Conservation (phyloP, 2,113 vertebrate species). For the Sardina pilchardus region DNA sequence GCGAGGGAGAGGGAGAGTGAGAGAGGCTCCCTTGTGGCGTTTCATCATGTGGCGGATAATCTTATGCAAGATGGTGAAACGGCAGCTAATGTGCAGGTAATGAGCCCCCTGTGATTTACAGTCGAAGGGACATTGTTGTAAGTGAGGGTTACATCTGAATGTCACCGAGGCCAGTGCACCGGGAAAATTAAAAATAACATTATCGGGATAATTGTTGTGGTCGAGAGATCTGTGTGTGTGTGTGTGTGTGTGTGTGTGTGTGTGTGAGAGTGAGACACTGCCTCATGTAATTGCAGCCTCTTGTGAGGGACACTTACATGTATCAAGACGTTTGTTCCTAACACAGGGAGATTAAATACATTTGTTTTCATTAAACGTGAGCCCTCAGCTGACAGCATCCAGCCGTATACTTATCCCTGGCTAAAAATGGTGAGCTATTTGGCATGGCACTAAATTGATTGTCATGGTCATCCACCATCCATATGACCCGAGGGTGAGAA, state of each 20-base stretch:
- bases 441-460: neutral
- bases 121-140: constrained; percentile 56
- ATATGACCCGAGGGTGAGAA: neutral
- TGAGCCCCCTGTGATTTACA: constrained; percentile 81
- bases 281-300: neutral
- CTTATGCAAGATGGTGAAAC: constrained; percentile 89
- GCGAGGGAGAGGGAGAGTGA: neutral
- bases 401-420: neutral
- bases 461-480: constrained; percentile 3
- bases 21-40: constrained; percentile 59
- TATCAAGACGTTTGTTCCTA: neutral
- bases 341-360: constrained; percentile 3
- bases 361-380: neutral
- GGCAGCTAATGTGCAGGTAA: constrained; percentile 77
- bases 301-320: neutral
- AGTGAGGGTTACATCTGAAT: constrained; percentile 50
- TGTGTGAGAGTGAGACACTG: neutral
- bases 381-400: neutral
- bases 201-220: constrained; percentile 32
- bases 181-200: constrained; percentile 33
- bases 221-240: neutral
- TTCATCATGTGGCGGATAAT: constrained; percentile 81
- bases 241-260: neutral
- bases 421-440: neutral
- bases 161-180: constrained; percentile 36